A percentile compares a stretch with the other conserved stretches of the same genome.
phyloP scores from a whole-genome alignment of 2,888 invertebrate species.

The Amblyjoppa proteus region DNA sequence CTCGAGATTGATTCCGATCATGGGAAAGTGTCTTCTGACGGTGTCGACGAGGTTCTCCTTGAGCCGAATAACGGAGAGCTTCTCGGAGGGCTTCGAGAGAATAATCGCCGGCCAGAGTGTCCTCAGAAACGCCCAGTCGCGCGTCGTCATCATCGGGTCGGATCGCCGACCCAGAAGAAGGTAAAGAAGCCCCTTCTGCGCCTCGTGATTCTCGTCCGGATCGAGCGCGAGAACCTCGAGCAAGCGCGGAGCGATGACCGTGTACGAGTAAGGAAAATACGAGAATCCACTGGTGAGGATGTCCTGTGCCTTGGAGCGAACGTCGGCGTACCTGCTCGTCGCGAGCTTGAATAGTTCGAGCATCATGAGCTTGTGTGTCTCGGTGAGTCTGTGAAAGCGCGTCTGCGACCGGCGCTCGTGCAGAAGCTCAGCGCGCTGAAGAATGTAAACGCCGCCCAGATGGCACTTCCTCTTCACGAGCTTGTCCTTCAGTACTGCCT shows the following conservation, averaged over 20 bases:
- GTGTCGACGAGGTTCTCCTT: conserved; percentile 87
- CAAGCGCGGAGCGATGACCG: conserved; percentile 88
- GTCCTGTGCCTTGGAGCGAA: conserved; percentile 89
- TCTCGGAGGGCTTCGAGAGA: conserved; percentile 93
- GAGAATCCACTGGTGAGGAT: conserved; percentile 88
- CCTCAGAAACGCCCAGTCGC: conserved; percentile 91
- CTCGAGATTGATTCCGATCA: conserved; percentile 87
- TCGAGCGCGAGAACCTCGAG: conserved; percentile 88
- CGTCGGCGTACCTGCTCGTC: conserved; percentile 89
- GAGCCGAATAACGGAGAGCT: conserved; percentile 90
- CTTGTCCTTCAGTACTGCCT: conserved; percentile 88
- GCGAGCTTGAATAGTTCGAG: conserved; percentile 88
- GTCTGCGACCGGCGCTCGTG: conserved; percentile 83
- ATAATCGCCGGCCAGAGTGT: conserved; percentile 93
- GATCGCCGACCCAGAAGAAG: conserved; percentile 90
- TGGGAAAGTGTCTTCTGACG: conserved; percentile 88
- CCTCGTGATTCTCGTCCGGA: conserved; percentile 88
- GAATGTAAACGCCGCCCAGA: conserved; percentile 79
- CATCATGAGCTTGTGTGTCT: conserved; percentile 88
- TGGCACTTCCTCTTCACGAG: conserved; percentile 87
- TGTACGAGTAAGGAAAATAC: conserved; percentile 90
- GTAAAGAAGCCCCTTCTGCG: conserved; percentile 93
- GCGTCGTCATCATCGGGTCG: conserved; percentile 89
- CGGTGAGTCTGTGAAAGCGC: conserved; percentile 86
- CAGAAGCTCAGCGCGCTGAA: conserved; percentile 76